Evolutionary conservation across 2,113 vertebrate genomes (phyloP).

Genomic region (Struthidea cinerea): DNA sequence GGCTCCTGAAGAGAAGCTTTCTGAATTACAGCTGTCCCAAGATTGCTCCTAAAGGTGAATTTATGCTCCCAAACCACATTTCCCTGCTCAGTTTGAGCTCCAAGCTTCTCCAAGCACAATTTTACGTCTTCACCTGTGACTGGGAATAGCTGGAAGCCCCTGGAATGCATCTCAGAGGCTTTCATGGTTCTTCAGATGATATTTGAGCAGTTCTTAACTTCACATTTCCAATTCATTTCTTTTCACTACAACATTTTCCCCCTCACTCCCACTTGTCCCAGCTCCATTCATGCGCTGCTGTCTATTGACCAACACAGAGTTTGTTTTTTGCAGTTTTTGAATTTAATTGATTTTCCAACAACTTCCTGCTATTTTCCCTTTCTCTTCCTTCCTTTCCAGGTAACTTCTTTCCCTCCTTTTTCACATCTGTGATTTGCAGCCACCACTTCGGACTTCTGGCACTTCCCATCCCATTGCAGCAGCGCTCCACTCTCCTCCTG

Average conservation of each 20-base stretch:
- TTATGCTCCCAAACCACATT: fast-evolving
- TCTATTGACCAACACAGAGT: not conserved
- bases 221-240: no score
- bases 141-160: not conserved
- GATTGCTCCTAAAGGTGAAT: not conserved
- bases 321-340: not conserved
- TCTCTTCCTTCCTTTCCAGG: not conserved
- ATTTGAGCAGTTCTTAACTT: not conserved
- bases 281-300: not conserved
- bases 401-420: not conserved
- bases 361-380: not conserved
- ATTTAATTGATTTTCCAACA: not conserved
- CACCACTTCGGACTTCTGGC: not conserved
- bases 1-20: not conserved
- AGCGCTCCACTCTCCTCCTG: not conserved
- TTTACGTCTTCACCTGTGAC: not conserved
- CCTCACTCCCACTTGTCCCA: not conserved
- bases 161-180: not conserved
- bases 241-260: fast-evolving
- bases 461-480: not conserved
- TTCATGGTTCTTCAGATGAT: not conserved
- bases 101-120: not conserved
- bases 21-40: not conserved
- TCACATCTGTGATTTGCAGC: not conserved
- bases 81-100: not conserved